These are phyloP conservation scores for Phasia obesa DNA, from an alignment of 2,888 invertebrate genomes.

Conservation along the genomic window DNA sequence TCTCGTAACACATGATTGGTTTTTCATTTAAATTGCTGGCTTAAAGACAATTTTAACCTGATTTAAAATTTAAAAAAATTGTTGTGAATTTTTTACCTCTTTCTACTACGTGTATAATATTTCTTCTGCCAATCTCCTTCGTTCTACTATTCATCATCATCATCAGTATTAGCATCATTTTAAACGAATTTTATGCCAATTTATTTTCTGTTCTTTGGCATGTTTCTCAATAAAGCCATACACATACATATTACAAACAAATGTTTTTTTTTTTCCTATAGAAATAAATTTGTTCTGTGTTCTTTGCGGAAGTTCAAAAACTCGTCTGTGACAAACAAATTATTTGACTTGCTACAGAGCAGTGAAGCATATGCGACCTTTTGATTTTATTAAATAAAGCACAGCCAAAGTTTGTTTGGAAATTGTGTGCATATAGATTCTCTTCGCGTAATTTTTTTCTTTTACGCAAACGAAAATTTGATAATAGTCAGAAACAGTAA, in stretches of 20 bases:
- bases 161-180: slow-evolving; percentile 58
- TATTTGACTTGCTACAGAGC: slow-evolving; percentile 4
- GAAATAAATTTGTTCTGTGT: too few species aligned
- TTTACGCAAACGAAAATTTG: too few species aligned
- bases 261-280: background rate
- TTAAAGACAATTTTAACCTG: slow-evolving; percentile 27
- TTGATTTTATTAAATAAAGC: slow-evolving; percentile 49
- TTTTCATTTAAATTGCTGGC: background rate
- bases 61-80: slow-evolving; percentile 32
- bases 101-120: too few species aligned
- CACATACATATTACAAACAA: background rate
- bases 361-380: slow-evolving; percentile 38
- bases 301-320: too few species aligned
- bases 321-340: background rate
- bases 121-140: background rate
- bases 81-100: slow-evolving; percentile 3
- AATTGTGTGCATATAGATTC: slow-evolving; percentile 36
- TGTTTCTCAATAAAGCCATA: background rate
- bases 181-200: slow-evolving; percentile 69
- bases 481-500: too few species aligned
- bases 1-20: background rate
- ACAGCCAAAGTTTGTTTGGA: slow-evolving; percentile 59
- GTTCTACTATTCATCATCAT: slow-evolving; percentile 18
- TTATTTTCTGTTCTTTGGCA: slow-evolving; percentile 48
- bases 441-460: too few species aligned